phyloP scores from a whole-genome alignment of 2,888 invertebrate genomes.

The Nephrotoma flavescens region DNA sequence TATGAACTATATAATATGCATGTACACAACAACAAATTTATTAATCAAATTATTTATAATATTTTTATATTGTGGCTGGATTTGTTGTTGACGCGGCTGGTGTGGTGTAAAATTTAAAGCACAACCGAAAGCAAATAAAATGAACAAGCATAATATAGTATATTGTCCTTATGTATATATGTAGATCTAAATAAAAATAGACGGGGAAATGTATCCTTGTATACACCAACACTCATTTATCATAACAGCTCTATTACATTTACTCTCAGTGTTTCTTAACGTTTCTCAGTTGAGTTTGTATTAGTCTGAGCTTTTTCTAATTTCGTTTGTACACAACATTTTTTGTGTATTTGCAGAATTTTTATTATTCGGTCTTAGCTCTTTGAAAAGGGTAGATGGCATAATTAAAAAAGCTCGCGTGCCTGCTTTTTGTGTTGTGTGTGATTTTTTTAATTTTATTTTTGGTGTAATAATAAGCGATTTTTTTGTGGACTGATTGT shows the following conservation, averaged over 20 bases:
- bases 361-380: not conserved
- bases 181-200: not conserved
- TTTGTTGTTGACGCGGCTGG: not conserved
- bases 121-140: not conserved
- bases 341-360: not conserved
- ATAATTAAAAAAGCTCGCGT: not conserved
- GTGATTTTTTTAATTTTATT: not conserved
- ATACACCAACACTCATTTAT: not conserved
- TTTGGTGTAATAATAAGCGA: not conserved
- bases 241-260: not conserved
- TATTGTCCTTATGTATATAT: not conserved
- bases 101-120: not conserved
- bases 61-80: not conserved
- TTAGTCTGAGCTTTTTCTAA: not conserved
- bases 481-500: not conserved
- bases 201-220: not conserved
- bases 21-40: not conserved
- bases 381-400: not conserved
- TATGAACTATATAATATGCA: not conserved
- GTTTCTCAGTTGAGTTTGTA: not conserved
- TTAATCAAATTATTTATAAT: not conserved
- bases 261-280: not conserved
- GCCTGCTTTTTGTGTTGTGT: not conserved
- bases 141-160: not conserved
- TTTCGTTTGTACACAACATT: not conserved